Evolutionary conservation across 2,888 invertebrate species (phyloP), one percentile per base, ranked within the genome.

Genomic region (Carcina quercana): DNA sequence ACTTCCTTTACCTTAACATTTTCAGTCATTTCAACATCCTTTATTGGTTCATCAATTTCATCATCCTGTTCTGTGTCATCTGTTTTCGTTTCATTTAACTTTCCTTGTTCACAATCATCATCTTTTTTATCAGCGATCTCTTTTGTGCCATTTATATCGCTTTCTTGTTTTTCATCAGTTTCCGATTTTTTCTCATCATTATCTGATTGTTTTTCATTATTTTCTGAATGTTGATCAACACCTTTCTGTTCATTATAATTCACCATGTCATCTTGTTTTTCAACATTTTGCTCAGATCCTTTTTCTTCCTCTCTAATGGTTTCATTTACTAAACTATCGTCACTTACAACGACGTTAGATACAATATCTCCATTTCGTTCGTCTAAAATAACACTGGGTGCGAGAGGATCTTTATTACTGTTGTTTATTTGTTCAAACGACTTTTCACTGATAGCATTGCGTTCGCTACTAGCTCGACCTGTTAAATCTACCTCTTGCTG

Each of bases 381-480:
- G 31, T 20, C n/a, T 17, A 15, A 12, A 6, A 19, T 13, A 15
- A 38, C 38, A 26, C 39, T 39, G n/a, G 35, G 30, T 20, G 28
- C 30, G 5, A 31, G 35, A 20, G 30, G 19, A 21, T 34, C 39
- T 5, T 35, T 36, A 5, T 35, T 30, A 22, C 26, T 15, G 3
- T 11, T 15, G 15, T 35, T 40, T 37, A 24, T 36, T 34, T 39
- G 34, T 15, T 47, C 47, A 3, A 35, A 13, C 1, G 51, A 39
- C 32, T 69, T 73, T 43, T 79, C 82, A 10, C 60, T 56, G 44
- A 85, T 79, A 36, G 86, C 83, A 41, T 86, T 86, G 36, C 70
- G 80, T 40, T 86, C 86, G 44, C 85, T 83, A 39, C 64, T 74
- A n/a, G 58, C 67, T 7, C 55, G 50, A 7, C 59, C 69, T 2